Evolutionary conservation across 2,797 vertebrate genomes (phyloP), one percentile per base, ranked within the genome.

Genomic region (Xenops minutus): DNA sequence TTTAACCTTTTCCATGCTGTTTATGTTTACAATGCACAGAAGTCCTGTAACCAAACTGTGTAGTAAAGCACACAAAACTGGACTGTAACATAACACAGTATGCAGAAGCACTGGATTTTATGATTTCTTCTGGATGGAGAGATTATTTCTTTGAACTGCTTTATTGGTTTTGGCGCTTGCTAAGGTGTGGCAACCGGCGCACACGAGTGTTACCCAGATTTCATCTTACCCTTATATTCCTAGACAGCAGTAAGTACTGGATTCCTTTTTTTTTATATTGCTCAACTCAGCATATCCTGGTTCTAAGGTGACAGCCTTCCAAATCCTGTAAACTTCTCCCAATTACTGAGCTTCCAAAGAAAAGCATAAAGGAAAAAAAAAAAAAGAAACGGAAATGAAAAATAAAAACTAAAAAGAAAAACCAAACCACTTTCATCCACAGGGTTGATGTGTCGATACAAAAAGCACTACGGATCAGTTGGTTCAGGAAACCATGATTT

Each of bases 11-110:
- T 99, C 99, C 99, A 99, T 99, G 99, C 99, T 99, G 99, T 99
- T 99, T 99, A 99, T 98, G 98, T 99, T 99, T 99, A 99, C 99
- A 99, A 99, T 99, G 99, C 99, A 99, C 99, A 99, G 98, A 98
- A 98, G 98, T 98, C 98, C 98, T 99, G 98, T 98, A 99, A 98
- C 98, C 98, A 98, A 98, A 98, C 98, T 97, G 98, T 98, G 98
- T 98, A 98, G 98, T 98, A 98, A 98, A 98, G 98, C 98, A 98
- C 98, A 98, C 98, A 98, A 98, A 98, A 98, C 98, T 98, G 98
- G 98, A 98, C 98, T 98, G 98, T 98, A 98, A 98, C 97, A 94
- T 97, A 97, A 98, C 97, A 98, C 97, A 98, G 98, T 98, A 97
- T 98, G 98, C 98, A 98, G 98, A 98, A 98, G 98, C 98, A 96